Evolutionary conservation across 2,113 vertebrate species (phyloP).

Genomic region (Cinclus mexicanus): DNA sequence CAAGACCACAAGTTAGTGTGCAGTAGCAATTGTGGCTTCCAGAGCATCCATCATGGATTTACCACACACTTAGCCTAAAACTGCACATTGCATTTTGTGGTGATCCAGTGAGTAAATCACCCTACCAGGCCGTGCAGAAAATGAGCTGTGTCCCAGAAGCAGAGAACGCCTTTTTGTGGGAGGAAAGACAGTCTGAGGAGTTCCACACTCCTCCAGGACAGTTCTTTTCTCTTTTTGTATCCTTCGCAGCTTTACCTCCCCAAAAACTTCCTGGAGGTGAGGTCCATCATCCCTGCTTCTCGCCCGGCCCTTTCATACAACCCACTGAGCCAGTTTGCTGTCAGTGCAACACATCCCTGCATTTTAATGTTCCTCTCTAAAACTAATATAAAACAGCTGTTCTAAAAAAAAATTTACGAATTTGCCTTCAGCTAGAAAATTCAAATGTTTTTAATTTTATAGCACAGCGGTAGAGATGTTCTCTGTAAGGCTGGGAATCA

Average conservation of each 20-base stretch:
- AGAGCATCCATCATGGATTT: not conserved
- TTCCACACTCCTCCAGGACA: not conserved
- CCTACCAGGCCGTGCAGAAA: not conserved
- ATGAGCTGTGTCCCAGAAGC: not conserved
- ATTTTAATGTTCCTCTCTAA: not conserved
- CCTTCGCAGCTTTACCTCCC: not conserved
- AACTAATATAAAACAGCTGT: not conserved
- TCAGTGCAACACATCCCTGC: not conserved
- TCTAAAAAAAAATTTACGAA: not conserved
- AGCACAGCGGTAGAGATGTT: not conserved
- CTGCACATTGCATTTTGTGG: not conserved
- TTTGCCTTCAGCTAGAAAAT: not conserved
- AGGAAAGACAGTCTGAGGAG: not conserved
- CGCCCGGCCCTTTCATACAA: not conserved
- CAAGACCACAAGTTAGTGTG: not conserved
- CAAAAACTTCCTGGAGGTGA: not conserved
- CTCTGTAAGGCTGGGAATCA: not conserved
- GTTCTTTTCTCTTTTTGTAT: not conserved
- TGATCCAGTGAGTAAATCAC: not conserved
- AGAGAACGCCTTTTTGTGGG: not conserved
- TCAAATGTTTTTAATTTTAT: not conserved
- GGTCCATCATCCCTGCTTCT: not conserved
- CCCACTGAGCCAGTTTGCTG: not conserved
- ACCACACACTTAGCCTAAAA: slow-evolving; percentile 54
- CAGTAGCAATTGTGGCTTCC: slow-evolving; percentile 10